These are phyloP conservation scores for Papilio demoleus DNA, from an alignment of 2,888 invertebrate genomes.

Conservation along the genomic window DNA sequence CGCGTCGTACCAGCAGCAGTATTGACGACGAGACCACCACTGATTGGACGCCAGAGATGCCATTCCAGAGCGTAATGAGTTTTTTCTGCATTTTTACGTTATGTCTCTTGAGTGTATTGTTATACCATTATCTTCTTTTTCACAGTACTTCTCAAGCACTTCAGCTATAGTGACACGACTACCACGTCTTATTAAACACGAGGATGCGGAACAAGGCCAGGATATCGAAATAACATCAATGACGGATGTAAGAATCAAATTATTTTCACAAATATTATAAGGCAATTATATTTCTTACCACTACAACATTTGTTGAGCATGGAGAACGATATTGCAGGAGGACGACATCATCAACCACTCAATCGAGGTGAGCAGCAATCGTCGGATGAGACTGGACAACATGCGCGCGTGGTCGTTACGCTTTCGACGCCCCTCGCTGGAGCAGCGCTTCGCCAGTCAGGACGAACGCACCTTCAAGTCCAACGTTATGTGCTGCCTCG, in stretches of 20 bases:
- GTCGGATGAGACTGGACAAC: constrained; percentile 93
- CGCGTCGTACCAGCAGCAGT: constrained; percentile 76
- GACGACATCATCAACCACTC: constrained; percentile 93
- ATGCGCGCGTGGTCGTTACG: constrained; percentile 93
- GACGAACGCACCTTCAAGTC: constrained; percentile 97
- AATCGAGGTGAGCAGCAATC: constrained; percentile 95
- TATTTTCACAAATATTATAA: not conserved
- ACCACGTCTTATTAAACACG: constrained; percentile 48
- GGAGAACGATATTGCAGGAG: constrained; percentile 76
- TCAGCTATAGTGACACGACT: constrained; percentile 61
- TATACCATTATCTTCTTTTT: not conserved
- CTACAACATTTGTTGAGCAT: not conserved
- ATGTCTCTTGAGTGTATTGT: not conserved
- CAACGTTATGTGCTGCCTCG: constrained; percentile 95
- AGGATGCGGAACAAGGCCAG: constrained; percentile 58
- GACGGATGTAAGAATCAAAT: constrained; percentile 55
- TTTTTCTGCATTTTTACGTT: no score
- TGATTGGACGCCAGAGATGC: constrained; percentile 96
- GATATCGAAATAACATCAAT: constrained; percentile 63
- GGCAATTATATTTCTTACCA: not conserved
- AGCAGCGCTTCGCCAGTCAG: constrained; percentile 92
- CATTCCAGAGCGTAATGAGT: constrained; percentile 95
- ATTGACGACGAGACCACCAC: constrained; percentile 91
- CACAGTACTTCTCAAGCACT: constrained; percentile 75
- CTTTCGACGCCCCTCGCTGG: constrained; percentile 92